phyloP scores from a whole-genome alignment of 2,797 vertebrate genomes.

The Acanthurus leucopareius region DNA sequence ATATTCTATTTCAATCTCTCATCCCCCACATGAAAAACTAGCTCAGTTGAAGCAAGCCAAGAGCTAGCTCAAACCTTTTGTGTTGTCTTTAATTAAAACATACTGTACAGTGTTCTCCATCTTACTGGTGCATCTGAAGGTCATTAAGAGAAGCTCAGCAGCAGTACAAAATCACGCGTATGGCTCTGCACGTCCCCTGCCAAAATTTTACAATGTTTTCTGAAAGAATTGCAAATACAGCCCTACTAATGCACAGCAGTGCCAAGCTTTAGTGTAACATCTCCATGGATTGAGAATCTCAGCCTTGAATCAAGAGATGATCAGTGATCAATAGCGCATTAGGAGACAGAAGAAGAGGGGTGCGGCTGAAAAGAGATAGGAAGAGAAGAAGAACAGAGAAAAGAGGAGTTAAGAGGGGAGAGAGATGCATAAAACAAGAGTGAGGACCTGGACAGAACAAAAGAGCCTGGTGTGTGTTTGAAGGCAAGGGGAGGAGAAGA shows the following conservation, averaged over 20 bases:
- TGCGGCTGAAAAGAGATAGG: slow-evolving; percentile 33
- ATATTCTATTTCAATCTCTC: slow-evolving; percentile 18
- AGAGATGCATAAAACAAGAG: slow-evolving; percentile 21
- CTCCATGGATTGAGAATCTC: slow-evolving; percentile 43
- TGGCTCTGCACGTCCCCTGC: slow-evolving; percentile 27
- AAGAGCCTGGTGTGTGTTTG: slow-evolving; percentile 57
- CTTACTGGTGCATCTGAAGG: slow-evolving; percentile 53
- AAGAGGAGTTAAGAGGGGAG: slow-evolving; percentile 19
- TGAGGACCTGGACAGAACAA: slow-evolving; percentile 67
- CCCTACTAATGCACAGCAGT: slow-evolving; percentile 7
- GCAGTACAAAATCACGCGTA: slow-evolving; percentile 15
- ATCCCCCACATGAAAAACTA: slow-evolving; percentile 18
- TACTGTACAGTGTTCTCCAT: neutral
- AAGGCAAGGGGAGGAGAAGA: slow-evolving; percentile 75
- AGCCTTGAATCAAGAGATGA: slow-evolving; percentile 41
- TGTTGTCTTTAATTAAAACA: slow-evolving; percentile 25
- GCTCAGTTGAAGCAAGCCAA: slow-evolving; percentile 20
- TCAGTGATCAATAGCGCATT: slow-evolving; percentile 69
- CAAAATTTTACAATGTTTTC: slow-evolving; percentile 14
- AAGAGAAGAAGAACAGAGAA: slow-evolving; percentile 15
- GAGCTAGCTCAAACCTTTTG: neutral
- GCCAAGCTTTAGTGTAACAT: slow-evolving; percentile 37
- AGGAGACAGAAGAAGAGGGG: slow-evolving; percentile 37
- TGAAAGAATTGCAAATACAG: slow-evolving; percentile 18
- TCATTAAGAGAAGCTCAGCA: slow-evolving; percentile 42